Base-by-base conservation (phyloP, 2,113 vertebrate genomes). In the Gymnobelideus leadbeateri region DNA sequence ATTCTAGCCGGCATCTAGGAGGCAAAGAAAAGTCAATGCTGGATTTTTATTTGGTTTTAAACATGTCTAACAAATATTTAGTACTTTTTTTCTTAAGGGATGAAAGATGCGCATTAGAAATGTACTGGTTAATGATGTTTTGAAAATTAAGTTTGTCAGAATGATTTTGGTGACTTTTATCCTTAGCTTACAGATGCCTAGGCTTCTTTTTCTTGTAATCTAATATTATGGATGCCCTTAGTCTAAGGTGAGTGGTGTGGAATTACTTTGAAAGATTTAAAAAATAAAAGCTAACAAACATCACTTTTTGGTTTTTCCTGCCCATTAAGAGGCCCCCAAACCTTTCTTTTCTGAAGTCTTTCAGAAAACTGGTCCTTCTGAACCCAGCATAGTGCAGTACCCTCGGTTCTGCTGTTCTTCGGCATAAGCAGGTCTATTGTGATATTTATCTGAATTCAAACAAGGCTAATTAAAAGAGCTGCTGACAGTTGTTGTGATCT, bases 361-460 rank as follows among this genome's bases (percentile, higher is more conserved):
- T 92, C 92, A 50, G 84, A 53, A 91, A 43, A 0, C 43, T 93
- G 96, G 97, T 97, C 95, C 92, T 96, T 97, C 97, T 95, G 90
- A 95, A 98, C 96, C 96, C 97, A 93, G 92, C 97, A 94, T 77
- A 95, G 95, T 93, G 98, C 98, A 94, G 96, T 96, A 97, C 89
- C n/a, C 97, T 96, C 94, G 95, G 77, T 98, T 98, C 97, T 98
- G 98, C 97, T 98, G 98, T 98, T 98, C 98, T 98, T 98, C 98
- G 98, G 98, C 98, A 98, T 98, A 98, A 99, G 98, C 98, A 97
- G 98, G 97, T 97, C 98, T 98, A 98, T 99, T 99, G 98, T 99
- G 99, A 99, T 99, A 99, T 99, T 99, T 99, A 99, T 99, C 98
- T 99, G 98, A 99, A 99, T 99, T 99, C 99, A 99, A 98, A 99